Evolutionary conservation across 2,113 vertebrate genomes (phyloP), one percentile per base, ranked within the genome.

Genomic region (Otolemur garnettii): DNA sequence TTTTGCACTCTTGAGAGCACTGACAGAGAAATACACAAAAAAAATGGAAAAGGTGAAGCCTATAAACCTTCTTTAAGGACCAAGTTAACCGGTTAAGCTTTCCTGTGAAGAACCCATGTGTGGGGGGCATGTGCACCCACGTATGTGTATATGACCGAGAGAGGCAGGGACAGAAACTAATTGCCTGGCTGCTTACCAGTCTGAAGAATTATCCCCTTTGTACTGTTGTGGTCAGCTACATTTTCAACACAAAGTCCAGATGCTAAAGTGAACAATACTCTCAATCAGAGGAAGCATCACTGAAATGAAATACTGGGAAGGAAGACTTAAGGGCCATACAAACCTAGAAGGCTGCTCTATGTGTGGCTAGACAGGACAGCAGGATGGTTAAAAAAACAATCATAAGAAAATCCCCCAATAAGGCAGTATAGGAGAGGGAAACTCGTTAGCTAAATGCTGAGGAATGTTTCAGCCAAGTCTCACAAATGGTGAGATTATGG

Each of bases 171-270:
- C 8, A 38, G 45, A 88, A 18, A 93, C 7, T 38, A 30, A 93
- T 8, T 26, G 42, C 72, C 60, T 69, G 50, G n/a, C 68, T 81
- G 71, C 8, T 86, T 82, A 87, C 0, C 35, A 18, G 33, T 87
- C 93, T 94, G 30, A 19, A 89, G 13, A 81, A 87, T 95, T 74
- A 95, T 59, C 6, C n/a, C 94, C 87, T 87, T 38, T 17, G 0
- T 22, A 91, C 11, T 7, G 53, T 18, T 91, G 53, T 94, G 57
- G 3, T 45, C 78, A 97, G 94, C 85, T 93, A 71, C 26, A 92
- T 89, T 96, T 96, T 30, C 94, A 96, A 95, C 71, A 91, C 95
- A 71, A 96, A 94, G n/a, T 82, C 75, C 78, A 96, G 35, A 81
- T 45, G 57, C 75, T 78, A 95, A 90, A 89, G 57, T 97, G 95